Conservation (phyloP, 2,888 invertebrate species). For the Philhelius pedissequus region DNA sequence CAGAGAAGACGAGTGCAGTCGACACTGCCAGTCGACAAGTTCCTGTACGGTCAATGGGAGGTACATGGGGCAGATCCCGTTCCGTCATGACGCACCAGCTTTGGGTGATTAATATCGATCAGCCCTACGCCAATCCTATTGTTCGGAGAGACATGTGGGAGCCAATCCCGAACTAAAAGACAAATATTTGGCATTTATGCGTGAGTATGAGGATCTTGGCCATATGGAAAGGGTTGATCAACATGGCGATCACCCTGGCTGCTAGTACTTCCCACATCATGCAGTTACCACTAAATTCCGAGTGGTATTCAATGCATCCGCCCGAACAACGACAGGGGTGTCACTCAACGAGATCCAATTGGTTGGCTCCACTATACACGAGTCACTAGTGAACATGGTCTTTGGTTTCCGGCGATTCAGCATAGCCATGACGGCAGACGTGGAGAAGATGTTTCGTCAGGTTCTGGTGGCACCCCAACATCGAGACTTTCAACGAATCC, state of each 20-base stretch:
- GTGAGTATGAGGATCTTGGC: neutral
- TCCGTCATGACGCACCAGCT: neutral
- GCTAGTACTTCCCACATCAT: constrained; percentile 39
- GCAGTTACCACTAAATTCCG: too few relatives aligned
- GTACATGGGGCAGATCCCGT: too few relatives aligned
- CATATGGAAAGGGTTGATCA: neutral
- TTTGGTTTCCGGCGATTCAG: constrained; percentile 24
- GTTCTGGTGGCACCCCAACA: too few relatives aligned
- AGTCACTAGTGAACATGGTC: neutral
- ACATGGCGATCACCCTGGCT: constrained; percentile 1
- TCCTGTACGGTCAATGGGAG: too few relatives aligned
- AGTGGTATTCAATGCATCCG: constrained; percentile 46
- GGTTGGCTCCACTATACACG: too few relatives aligned
- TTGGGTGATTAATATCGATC: constrained; percentile 6
- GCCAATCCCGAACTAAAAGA: neutral
- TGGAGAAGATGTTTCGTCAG: too few relatives aligned
- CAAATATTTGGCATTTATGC: constrained; percentile 41
- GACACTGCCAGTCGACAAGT: too few relatives aligned
- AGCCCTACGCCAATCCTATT: constrained; percentile 4
- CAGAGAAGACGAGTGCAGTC: constrained; percentile 1
- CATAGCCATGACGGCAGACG: too few relatives aligned
- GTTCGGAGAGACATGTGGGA: constrained; percentile 12
- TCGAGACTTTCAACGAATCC: neutral
- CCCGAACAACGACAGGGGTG: constrained; percentile 1
- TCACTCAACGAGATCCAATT: constrained; percentile 36